Conservation (phyloP, 2,888 invertebrate genomes). For the Xanthorhoe spadicearia region DNA sequence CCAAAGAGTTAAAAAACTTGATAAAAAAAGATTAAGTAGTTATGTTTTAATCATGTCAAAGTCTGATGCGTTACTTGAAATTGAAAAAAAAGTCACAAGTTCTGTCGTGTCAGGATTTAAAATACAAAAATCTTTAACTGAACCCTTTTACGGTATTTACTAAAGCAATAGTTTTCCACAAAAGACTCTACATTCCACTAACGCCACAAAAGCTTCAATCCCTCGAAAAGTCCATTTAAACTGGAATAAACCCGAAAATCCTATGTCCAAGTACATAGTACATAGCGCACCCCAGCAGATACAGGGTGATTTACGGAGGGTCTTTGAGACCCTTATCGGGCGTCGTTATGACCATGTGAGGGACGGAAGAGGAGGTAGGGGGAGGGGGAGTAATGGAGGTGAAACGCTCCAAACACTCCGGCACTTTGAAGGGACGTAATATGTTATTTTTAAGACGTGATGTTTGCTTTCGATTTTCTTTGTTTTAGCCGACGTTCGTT, state of each 20-base stretch:
- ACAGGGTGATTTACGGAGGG: constrained; percentile 82
- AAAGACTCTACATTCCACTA: background rate
- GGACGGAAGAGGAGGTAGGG: constrained; percentile 58
- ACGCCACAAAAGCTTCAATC: constrained; percentile 5
- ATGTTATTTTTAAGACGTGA: constrained; percentile 75
- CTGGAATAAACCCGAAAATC: constrained; percentile 44
- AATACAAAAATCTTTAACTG: background rate
- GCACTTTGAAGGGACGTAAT: constrained; percentile 78
- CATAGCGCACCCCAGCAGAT: constrained; percentile 70
- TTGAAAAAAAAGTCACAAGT: background rate
- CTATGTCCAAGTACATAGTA: constrained; percentile 71
- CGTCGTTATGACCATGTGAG: constrained; percentile 85
- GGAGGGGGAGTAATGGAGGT: constrained; percentile 59
- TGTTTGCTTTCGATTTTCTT: constrained; percentile 70
- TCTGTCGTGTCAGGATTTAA: background rate
- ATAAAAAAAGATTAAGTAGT: background rate
- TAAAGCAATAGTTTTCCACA: too few species aligned
- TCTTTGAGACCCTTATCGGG: constrained; percentile 82
- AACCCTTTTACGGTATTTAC: too few species aligned
- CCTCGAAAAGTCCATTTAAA: constrained; percentile 32
- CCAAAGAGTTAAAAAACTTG: background rate
- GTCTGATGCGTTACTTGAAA: background rate
- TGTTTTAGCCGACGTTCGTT: constrained; percentile 33
- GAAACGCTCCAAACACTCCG: constrained; percentile 62
- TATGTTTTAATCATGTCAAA: background rate